A percentile compares a stretch with the other conserved stretches of the same genome.
phyloP scores from a whole-genome alignment of 2,113 vertebrate species.

The Poicephalus gulielmi region DNA sequence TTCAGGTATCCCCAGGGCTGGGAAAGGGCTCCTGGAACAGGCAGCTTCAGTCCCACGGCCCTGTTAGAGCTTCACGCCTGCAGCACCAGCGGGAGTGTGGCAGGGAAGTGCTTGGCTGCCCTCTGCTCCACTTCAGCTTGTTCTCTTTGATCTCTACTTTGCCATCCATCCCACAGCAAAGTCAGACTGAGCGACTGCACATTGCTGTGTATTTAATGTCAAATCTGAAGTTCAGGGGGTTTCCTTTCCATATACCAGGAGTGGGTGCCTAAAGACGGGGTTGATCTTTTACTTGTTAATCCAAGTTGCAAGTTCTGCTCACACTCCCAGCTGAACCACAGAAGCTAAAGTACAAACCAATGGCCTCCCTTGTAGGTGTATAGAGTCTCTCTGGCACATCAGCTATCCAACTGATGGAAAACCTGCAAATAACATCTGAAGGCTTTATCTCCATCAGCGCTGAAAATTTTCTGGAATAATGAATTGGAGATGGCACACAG shows the following conservation, averaged over 20 bases:
- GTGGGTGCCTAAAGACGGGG: not conserved
- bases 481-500: not conserved
- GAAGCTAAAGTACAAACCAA: not conserved
- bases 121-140: not conserved
- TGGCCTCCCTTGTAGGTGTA: not conserved
- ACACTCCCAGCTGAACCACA: not conserved
- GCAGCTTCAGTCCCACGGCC: not conserved
- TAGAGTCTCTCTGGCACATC: not conserved
- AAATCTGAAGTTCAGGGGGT: not conserved
- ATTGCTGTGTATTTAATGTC: not conserved
- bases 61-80: not conserved
- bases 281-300: not conserved
- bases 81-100: accelerated
- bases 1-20: not conserved
- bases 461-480: not conserved
- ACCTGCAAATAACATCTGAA: not conserved
- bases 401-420: not conserved
- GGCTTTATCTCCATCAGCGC: not conserved
- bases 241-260: not conserved
- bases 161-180: not conserved
- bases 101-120: not conserved
- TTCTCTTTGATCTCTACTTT: not conserved
- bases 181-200: not conserved
- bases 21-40: not conserved
- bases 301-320: not conserved